phyloP scores from a whole-genome alignment of 1,140 invertebrate genomes.

The Arctopsyche grandis region DNA sequence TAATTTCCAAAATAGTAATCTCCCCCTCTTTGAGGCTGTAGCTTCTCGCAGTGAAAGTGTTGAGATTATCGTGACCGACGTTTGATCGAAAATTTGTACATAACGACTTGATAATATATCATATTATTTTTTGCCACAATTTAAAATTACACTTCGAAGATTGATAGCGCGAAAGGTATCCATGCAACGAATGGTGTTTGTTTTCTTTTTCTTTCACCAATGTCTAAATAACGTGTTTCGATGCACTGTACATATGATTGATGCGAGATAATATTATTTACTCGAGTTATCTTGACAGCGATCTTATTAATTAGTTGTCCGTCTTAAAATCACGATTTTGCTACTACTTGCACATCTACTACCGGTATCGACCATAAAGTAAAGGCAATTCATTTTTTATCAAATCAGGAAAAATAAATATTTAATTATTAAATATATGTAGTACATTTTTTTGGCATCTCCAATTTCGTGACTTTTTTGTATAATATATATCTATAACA shows the following conservation, averaged over 20 bases:
- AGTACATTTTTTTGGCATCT: no score
- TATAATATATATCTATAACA: no score
- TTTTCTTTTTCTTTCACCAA: background rate
- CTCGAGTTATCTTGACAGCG: no score
- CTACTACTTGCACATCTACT: no score
- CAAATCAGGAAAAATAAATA: no score
- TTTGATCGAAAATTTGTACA: conserved; percentile 26
- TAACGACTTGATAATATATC: conserved; percentile 29
- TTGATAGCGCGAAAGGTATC: conserved; percentile 25
- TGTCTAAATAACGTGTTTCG: background rate
- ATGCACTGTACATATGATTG: background rate
- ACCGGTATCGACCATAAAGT: no score
- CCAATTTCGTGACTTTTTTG: no score
- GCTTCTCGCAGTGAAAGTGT: conserved; percentile 23
- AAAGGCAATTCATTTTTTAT: no score
- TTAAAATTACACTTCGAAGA: conserved; percentile 12
- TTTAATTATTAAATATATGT: no score
- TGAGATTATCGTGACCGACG: conserved; percentile 13
- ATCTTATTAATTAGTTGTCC: no score
- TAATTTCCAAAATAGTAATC: background rate
- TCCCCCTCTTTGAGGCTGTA: background rate
- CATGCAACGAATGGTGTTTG: conserved; percentile 5
- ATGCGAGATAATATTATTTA: conserved; percentile 6
- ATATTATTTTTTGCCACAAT: conserved; percentile 28
- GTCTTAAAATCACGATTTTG: no score